phyloP scores from a whole-genome alignment of 2,113 vertebrate genomes.

The Suncus etruscus region DNA sequence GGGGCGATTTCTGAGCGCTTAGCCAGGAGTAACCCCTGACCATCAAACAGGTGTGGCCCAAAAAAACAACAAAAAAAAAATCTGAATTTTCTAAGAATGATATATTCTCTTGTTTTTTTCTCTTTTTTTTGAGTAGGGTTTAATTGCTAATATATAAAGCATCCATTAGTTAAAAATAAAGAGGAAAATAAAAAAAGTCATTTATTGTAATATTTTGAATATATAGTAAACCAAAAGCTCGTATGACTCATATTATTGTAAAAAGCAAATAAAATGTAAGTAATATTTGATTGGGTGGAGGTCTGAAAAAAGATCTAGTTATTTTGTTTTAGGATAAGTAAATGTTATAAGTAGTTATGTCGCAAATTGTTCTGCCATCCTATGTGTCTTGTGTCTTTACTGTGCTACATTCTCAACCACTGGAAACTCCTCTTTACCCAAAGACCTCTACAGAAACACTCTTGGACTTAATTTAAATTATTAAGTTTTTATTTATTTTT shows the following conservation, averaged over 20 bases:
- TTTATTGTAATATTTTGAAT: neutral
- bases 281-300: neutral
- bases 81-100: neutral
- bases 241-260: neutral
- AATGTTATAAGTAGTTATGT: too few species aligned
- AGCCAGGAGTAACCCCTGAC: too few species aligned
- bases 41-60: too few species aligned
- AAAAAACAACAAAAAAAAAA: too few species aligned
- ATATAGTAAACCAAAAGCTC: slow-evolving; percentile 26
- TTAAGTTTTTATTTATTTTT: too few species aligned
- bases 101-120: neutral
- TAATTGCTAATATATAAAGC: slow-evolving; percentile 33
- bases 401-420: neutral
- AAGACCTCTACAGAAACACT: slow-evolving; percentile 65
- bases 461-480: slow-evolving; percentile 83
- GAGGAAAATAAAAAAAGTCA: neutral
- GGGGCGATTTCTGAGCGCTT: too few species aligned
- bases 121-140: neutral
- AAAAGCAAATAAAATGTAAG: slow-evolving; percentile 29
- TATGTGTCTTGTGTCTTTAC: neutral
- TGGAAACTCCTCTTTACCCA: slow-evolving; percentile 43
- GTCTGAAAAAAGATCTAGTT: neutral
- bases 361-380: slow-evolving; percentile 28
- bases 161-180: neutral
- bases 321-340: neutral